Evolutionary conservation across 2,113 vertebrate genomes (phyloP).

Genomic region (Epinephelus cyanopodus): DNA sequence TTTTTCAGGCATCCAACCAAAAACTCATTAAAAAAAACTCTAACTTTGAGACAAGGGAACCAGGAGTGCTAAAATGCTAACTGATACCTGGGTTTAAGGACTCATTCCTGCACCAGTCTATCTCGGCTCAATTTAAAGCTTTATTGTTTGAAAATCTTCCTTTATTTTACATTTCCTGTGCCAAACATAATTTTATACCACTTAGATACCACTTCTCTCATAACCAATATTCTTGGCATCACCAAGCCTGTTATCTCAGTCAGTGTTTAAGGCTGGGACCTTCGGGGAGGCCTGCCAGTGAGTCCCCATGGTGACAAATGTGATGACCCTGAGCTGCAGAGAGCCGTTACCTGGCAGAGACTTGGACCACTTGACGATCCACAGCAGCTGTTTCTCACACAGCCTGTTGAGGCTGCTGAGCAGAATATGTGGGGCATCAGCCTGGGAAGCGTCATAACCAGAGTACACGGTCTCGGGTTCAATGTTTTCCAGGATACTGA

Average conservation of each 20-base stretch:
- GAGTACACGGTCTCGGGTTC: conserved; percentile 93
- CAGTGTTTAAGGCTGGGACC: conserved; percentile 32
- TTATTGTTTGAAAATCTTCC: not conserved
- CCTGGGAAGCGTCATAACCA: conserved; percentile 90
- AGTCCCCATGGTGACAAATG: conserved; percentile 49
- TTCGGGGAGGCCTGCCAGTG: not conserved
- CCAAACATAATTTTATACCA: not conserved
- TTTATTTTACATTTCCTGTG: not conserved
- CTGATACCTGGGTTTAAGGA: too few relatives aligned
- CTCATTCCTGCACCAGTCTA: not conserved
- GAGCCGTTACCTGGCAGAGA: conserved; percentile 92
- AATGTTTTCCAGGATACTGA: conserved; percentile 92
- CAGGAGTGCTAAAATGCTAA: too few relatives aligned
- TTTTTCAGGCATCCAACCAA: too few relatives aligned
- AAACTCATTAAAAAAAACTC: too few relatives aligned
- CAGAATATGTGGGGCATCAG: conserved; percentile 89
- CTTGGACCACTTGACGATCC: conserved; percentile 98
- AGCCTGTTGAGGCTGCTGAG: conserved; percentile 94
- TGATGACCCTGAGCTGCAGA: conserved; percentile 40
- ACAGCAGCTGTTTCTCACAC: conserved; percentile 95
- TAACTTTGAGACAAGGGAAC: too few relatives aligned
- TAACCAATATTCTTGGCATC: not conserved
- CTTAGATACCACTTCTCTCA: not conserved
- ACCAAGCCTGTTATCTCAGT: conserved; percentile 10
- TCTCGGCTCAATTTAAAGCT: not conserved